Conservation (phyloP, 2,888 invertebrate genomes). For the Agonopterix heracliana region DNA sequence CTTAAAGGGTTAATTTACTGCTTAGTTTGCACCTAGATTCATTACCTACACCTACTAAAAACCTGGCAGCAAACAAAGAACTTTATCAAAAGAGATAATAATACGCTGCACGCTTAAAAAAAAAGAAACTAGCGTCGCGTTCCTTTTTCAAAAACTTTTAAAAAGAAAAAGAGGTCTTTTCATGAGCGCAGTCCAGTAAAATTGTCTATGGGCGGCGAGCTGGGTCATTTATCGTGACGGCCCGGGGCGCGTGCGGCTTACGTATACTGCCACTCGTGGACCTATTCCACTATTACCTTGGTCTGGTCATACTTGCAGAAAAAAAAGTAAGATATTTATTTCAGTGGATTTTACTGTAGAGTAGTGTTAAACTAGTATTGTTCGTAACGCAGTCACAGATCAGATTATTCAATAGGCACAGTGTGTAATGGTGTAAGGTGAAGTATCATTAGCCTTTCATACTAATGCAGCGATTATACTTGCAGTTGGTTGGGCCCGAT, state of each 20-base stretch:
- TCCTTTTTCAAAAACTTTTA: constrained; percentile 27
- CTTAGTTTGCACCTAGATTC: too few species aligned
- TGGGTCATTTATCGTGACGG: constrained; percentile 66
- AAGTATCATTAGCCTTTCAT: too few species aligned
- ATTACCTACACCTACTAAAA: too few species aligned
- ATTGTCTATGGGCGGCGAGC: constrained; percentile 60
- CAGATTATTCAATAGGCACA: too few species aligned
- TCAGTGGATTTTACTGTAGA: too few species aligned
- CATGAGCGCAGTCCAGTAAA: constrained; percentile 53
- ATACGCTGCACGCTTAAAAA: constrained; percentile 10
- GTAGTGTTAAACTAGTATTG: too few species aligned
- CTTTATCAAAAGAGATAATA: constrained; percentile 11
- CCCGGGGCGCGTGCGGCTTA: constrained; percentile 52
- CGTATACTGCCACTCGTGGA: constrained; percentile 52
- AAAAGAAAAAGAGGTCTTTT: constrained; percentile 41
- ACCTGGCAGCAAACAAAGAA: background rate
- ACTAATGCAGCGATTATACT: too few species aligned
- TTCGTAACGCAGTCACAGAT: too few species aligned
- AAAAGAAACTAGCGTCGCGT: constrained; percentile 14
- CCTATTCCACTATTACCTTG: constrained; percentile 12
- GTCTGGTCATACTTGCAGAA: background rate
- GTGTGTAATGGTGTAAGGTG: too few species aligned
- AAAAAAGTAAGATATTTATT: too few species aligned
- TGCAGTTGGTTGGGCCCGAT: too few species aligned
- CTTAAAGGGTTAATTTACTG: too few species aligned